phyloP scores from a whole-genome alignment of 1,140 invertebrate genomes.

The Lasioglossum albipes region DNA sequence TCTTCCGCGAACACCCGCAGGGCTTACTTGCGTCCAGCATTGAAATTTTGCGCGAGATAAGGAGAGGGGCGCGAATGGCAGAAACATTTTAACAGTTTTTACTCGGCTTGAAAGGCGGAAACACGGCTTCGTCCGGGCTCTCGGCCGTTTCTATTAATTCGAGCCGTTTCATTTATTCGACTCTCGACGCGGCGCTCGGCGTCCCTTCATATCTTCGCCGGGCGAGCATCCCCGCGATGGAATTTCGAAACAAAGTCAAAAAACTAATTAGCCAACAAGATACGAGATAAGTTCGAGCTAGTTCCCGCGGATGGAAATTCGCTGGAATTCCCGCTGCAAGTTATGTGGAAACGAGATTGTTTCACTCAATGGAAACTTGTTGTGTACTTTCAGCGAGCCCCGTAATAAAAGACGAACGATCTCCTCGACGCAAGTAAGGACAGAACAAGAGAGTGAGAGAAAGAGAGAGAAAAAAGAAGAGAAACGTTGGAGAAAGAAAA shows the following conservation, averaged over 20 bases:
- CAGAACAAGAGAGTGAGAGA: background rate
- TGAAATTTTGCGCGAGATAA: background rate
- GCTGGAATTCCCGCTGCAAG: background rate
- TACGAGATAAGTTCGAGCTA: conserved; percentile 4
- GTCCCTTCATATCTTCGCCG: conserved; percentile 9
- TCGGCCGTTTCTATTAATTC: conserved; percentile 5
- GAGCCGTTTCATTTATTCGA: conserved; percentile 2
- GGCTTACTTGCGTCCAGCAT: background rate
- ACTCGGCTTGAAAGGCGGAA: too few relatives aligned
- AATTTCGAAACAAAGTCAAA: conserved; percentile 29
- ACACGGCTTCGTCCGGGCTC: background rate
- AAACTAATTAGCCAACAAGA: conserved; percentile 33
- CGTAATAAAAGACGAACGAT: background rate
- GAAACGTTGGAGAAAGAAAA: too few relatives aligned
- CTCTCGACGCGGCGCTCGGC: background rate
- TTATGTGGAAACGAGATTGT: conserved; percentile 25
- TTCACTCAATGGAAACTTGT: conserved; percentile 24
- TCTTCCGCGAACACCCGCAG: background rate
- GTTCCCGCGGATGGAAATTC: conserved; percentile 19
- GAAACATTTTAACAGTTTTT: background rate
- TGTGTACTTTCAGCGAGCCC: background rate
- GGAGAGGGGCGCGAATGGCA: background rate
- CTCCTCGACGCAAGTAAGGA: too few relatives aligned
- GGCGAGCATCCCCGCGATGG: background rate
- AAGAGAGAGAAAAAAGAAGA: too few relatives aligned